Evolutionary conservation across 1,140 invertebrate species (phyloP).

Genomic region (Lordiphosa mommai): DNA sequence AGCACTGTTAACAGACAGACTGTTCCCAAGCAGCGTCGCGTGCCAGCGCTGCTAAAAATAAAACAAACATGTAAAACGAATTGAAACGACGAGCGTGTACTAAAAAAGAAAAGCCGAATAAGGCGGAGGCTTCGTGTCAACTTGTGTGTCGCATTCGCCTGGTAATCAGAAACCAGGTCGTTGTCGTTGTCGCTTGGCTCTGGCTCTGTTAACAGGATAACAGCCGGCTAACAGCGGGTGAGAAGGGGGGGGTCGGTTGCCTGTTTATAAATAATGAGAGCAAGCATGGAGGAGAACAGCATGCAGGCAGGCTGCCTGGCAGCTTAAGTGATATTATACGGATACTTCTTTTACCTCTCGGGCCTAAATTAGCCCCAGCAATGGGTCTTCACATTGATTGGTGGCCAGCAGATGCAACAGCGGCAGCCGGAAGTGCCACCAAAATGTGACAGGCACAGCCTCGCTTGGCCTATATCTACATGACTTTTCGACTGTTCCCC

Average conservation of each 20-base stretch:
- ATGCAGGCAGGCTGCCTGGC: neutral
- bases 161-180: constrained; percentile 34
- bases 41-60: constrained; percentile 7
- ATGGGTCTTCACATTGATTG: constrained; percentile 54
- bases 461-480: constrained; percentile 6
- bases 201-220: constrained; percentile 3
- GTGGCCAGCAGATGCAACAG: constrained; percentile 62
- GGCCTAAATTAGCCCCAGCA: constrained; percentile 53
- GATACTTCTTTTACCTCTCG: constrained; percentile 5
- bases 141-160: neutral
- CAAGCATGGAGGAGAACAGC: too few relatives aligned
- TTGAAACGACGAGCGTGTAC: neutral
- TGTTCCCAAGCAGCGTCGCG: constrained; percentile 4
- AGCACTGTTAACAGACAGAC: neutral
- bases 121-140: neutral
- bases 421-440: constrained; percentile 5
- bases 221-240: neutral
- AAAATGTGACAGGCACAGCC: constrained; percentile 8
- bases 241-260: neutral
- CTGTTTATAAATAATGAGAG: constrained; percentile 7
- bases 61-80: neutral
- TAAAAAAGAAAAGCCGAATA: constrained; percentile 6
- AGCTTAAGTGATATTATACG: constrained; percentile 50
- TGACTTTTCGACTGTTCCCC: too few relatives aligned
- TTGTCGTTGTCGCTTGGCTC: constrained; percentile 6